Conservation (phyloP, 2,797 vertebrate species). For the Dendrocincla tyrannina region DNA sequence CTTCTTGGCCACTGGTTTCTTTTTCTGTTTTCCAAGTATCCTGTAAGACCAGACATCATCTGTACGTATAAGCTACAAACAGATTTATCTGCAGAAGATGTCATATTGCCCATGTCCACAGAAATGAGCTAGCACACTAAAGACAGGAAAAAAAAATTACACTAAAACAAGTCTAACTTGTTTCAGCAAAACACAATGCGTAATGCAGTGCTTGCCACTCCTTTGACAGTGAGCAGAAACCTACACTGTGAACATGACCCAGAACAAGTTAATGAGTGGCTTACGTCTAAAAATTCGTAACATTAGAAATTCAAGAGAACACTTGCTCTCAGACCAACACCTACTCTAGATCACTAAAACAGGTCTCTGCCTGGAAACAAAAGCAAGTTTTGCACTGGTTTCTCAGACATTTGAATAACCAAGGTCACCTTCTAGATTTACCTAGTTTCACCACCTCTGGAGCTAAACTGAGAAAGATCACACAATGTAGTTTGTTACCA, state of each 20-base stretch:
- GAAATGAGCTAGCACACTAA: background rate
- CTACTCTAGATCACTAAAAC: background rate
- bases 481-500: background rate
- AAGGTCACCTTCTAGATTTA: background rate
- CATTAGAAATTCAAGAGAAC: background rate
- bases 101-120: background rate
- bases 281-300: background rate
- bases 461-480: background rate
- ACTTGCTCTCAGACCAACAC: background rate
- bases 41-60: background rate
- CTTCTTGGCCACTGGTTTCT: background rate
- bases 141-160: background rate
- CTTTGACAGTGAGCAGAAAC: background rate
- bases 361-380: background rate
- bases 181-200: background rate
- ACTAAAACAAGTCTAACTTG: slow-evolving; percentile 33
- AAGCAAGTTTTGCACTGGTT: background rate
- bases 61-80: background rate
- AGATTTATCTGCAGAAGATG: background rate
- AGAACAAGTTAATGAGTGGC: slow-evolving; percentile 21
- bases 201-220: slow-evolving; percentile 30
- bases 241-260: background rate
- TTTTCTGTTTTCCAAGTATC: background rate
- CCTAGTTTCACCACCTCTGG: background rate
- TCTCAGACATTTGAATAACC: background rate